Base-by-base conservation (phyloP, 2,888 invertebrate species). In the Watsonalla binaria region DNA sequence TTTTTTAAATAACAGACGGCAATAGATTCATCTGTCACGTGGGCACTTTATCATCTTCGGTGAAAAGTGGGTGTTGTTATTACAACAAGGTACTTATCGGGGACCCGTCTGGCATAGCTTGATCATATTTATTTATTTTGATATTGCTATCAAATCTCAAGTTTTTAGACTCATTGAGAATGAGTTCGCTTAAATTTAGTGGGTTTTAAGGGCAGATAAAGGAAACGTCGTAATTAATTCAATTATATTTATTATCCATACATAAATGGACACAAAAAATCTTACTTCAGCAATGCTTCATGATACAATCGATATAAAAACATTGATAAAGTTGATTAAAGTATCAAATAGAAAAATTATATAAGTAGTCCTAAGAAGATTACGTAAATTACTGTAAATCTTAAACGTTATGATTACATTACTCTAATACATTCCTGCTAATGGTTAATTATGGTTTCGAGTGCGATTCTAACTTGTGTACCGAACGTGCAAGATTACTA, bases 241-340 rank as follows among this genome's bases (percentile, higher is more conserved):
- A 82, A 78, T 82, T 79, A 78, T 81, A 72, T 88, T 87, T 83
- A 86, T 77, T 84, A 83, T 88, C 86, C 87, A 87, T 85, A 80
- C 78, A 82, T 74, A 74, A 76, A 85, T 85, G 87, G 86, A 89
- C 82, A 87, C 80, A 76, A 80, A 83, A 70, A 74, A 69, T 73
- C 75, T 78, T 75, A 76, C 82, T 81, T 83, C 74, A 80, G 64
- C 82, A 89, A 85, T 86, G 86, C 83, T 72, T 79, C 80, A 71
- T 82, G 78, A 78, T 63, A 66, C 60, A 60, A 58, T 69, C 61
- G 68, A 71, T 82, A 84, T 72, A 82, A 87, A 86, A 80, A 87
- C 87, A 89, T 82, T 81, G 78, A 62, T 72, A 76, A 82, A 85
- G 80, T 68, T 58, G 73, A 74, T 80, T 76, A 67, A 77, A 78